Percentiles rank a stretch among this genome's conserved stretches.
Conservation (phyloP, 2,888 invertebrate genomes). For the Callyntrura guangdongensis region DNA sequence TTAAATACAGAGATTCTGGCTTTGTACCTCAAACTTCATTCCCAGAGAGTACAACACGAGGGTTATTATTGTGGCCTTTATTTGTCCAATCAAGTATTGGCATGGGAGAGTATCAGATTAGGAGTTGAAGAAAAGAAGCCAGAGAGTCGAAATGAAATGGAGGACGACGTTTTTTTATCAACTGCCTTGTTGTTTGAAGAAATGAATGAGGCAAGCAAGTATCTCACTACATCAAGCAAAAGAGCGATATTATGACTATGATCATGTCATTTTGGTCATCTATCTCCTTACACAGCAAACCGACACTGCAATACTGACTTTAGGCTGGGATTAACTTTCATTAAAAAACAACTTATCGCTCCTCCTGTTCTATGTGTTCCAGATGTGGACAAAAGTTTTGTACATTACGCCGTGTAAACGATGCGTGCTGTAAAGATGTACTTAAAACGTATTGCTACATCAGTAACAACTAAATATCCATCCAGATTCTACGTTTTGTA, state of each 20-base stretch:
- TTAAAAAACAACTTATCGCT: background rate
- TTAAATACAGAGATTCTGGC: background rate
- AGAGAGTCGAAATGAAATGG: slow-evolving; percentile 21
- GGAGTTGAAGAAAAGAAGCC: background rate
- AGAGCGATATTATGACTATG: background rate
- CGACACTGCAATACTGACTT: background rate
- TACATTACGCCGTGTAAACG: too few species aligned
- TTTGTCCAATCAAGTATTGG: slow-evolving; percentile 17
- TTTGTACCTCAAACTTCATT: background rate
- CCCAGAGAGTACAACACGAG: background rate
- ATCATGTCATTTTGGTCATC: slow-evolving; percentile 41
- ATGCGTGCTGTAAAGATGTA: too few species aligned
- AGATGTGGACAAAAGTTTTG: slow-evolving; percentile 25
- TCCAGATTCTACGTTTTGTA: too few species aligned
- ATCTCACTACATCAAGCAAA: too few species aligned
- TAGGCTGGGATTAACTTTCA: slow-evolving; percentile 23
- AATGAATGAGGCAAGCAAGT: slow-evolving; percentile 3
- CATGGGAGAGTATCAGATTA: background rate
- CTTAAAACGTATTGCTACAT: too few species aligned
- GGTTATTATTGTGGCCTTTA: background rate
- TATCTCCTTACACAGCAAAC: slow-evolving; percentile 24
- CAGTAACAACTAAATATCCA: too few species aligned
- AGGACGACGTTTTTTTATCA: slow-evolving; percentile 29
- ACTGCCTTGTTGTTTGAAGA: slow-evolving; percentile 10
- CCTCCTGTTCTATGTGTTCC: slow-evolving; percentile 28